These are phyloP conservation scores for Liasis olivaceus DNA, from an alignment of 2,797 vertebrate species.

Conservation along the genomic window DNA sequence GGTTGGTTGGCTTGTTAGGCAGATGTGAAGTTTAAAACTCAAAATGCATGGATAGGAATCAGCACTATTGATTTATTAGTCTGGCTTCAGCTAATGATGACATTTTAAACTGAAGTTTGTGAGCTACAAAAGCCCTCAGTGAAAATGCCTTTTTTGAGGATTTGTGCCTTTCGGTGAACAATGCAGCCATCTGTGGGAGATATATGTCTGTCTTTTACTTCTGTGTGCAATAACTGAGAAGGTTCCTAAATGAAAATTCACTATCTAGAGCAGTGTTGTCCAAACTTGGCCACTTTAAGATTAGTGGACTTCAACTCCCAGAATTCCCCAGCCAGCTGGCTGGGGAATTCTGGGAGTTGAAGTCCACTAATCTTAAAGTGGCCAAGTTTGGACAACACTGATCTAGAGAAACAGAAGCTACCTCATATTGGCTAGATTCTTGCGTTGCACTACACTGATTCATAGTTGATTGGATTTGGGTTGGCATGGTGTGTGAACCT, in stretches of 20 bases:
- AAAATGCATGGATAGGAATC: not conserved
- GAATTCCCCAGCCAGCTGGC: no score
- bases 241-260: not conserved
- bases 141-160: not conserved
- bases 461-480: not conserved
- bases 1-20: not conserved
- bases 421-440: not conserved
- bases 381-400: no score
- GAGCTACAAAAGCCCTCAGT: not conserved
- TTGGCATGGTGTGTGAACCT: not conserved
- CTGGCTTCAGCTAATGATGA: not conserved
- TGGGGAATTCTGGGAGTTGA: no score
- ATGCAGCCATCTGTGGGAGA: not conserved
- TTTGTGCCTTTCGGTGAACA: not conserved
- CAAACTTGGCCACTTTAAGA: no score
- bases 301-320: no score
- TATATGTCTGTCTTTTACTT: not conserved
- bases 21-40: not conserved
- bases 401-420: not conserved
- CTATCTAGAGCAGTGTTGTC: no score
- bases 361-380: no score
- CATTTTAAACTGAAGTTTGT: not conserved
- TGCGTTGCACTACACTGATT: not conserved
- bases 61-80: not conserved
- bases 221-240: not conserved